phyloP scores from a whole-genome alignment of 2,888 invertebrate genomes.

The Leptinotarsa juncta region DNA sequence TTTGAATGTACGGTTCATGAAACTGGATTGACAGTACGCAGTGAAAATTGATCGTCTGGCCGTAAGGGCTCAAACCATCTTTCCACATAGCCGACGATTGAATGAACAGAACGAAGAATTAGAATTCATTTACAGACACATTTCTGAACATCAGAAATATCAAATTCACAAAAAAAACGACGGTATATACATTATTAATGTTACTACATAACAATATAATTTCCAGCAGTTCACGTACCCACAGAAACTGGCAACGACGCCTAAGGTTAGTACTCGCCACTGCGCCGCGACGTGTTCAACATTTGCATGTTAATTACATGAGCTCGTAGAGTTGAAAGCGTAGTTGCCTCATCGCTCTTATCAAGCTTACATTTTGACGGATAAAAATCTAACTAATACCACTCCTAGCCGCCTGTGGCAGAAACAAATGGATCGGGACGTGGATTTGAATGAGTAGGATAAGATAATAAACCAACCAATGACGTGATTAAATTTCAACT shows the following conservation, averaged over 20 bases:
- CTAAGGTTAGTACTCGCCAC: constrained; percentile 21
- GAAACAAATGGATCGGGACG: constrained; percentile 36
- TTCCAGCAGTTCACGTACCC: too few relatives aligned
- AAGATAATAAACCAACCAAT: neutral
- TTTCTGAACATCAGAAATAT: neutral
- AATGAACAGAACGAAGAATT: too few relatives aligned
- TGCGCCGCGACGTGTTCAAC: constrained; percentile 40
- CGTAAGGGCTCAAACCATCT: too few relatives aligned
- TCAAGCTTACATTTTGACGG: constrained; percentile 49
- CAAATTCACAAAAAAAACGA: neutral
- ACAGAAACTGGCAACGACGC: constrained; percentile 9
- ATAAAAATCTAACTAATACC: constrained; percentile 57
- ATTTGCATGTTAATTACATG: constrained; percentile 59
- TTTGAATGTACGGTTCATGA: too few relatives aligned
- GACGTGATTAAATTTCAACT: neutral
- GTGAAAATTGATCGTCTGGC: too few relatives aligned
- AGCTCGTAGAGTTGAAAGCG: constrained; percentile 46
- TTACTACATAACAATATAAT: neutral
- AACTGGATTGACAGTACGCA: too few relatives aligned
- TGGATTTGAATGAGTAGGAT: neutral
- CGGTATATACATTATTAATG: neutral
- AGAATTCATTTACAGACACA: neutral
- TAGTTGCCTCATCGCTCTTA: constrained; percentile 43
- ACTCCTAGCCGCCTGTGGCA: constrained; percentile 42
- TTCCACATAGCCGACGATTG: too few relatives aligned